Conservation (phyloP, 1,140 invertebrate genomes). For the Anastrepha ludens region DNA sequence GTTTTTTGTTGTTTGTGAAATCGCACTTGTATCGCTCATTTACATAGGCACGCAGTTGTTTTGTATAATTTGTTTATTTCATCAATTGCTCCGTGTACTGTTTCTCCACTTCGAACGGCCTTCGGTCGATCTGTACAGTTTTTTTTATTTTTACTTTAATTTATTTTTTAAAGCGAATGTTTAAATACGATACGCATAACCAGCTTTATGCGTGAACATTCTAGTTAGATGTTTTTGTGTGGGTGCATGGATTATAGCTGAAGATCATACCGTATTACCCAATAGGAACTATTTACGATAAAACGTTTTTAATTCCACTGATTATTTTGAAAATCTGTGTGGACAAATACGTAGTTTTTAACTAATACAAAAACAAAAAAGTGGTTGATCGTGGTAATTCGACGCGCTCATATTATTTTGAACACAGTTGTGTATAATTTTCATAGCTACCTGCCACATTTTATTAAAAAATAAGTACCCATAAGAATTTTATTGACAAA, state of each 20-base stretch:
- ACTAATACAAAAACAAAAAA: too few species aligned
- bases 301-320: too few species aligned
- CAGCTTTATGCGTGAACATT: neutral
- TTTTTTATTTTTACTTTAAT: neutral
- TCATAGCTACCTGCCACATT: too few species aligned
- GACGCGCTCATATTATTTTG: too few species aligned
- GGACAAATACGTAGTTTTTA: too few species aligned
- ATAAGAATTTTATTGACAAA: too few species aligned
- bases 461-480: too few species aligned
- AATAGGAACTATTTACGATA: neutral
- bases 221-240: neutral
- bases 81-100: constrained; percentile 18
- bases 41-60: neutral
- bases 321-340: too few species aligned
- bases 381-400: too few species aligned
- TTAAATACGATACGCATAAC: neutral
- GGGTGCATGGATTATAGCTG: neutral
- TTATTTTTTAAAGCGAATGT: neutral
- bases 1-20: neutral
- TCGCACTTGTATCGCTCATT: constrained; percentile 7
- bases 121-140: constrained; percentile 18
- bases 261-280: neutral
- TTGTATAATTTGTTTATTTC: constrained; percentile 38
- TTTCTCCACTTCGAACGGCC: constrained; percentile 28
- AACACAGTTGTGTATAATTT: too few species aligned